Evolutionary conservation across 2,797 vertebrate species (phyloP), one percentile per base, ranked within the genome.

Genomic region (Galaxias olidus): DNA sequence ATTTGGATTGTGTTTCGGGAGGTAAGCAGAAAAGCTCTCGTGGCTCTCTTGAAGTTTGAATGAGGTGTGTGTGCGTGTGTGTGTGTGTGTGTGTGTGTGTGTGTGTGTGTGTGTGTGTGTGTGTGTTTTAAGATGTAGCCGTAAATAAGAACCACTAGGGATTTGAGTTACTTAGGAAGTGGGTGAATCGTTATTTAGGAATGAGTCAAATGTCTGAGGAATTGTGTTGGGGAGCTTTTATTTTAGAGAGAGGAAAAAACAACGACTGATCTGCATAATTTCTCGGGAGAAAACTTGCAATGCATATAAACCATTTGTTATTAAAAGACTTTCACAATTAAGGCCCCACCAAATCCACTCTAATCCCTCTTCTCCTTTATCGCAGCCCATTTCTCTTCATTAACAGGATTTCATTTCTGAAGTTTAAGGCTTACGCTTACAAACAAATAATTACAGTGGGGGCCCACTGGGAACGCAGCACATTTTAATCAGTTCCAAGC

Each of bases 401-500:
- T 87, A 87, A 69, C 60, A 13, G 10, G 42, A 81, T 84, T 89
- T 81, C 54, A 81, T 87, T 82, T 89, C 85, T 85, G 66, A 86
- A 79, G 82, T 89, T 87, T 87, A 83, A 83, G 84, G 86, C 75
- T 90, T 86, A 78, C 79, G 77, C 76, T 84, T 76, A 77, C 81
- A 89, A 85, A 86, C 86, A 90, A 90, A 90, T 90, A 87, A 89
- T 86, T 88, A 76, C 81, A 76, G 62, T 70, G 54, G 69, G 69
- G 70, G 66, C 81, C 88, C 64, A 62, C 64, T 66, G 87, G 86
- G 89, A 83, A 77, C 65, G 17, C 52, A 63, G 50, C 76, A 74
- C 76, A 84, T 89, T 91, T 90, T 88, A 90, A 92, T 91, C 79
- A 89, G 73, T 43, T 81, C 72, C 77, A 56, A 86, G 76, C 79